Evolutionary conservation across 2,888 invertebrate genomes (phyloP).

Genomic region (Linhomoeus sp.): DNA sequence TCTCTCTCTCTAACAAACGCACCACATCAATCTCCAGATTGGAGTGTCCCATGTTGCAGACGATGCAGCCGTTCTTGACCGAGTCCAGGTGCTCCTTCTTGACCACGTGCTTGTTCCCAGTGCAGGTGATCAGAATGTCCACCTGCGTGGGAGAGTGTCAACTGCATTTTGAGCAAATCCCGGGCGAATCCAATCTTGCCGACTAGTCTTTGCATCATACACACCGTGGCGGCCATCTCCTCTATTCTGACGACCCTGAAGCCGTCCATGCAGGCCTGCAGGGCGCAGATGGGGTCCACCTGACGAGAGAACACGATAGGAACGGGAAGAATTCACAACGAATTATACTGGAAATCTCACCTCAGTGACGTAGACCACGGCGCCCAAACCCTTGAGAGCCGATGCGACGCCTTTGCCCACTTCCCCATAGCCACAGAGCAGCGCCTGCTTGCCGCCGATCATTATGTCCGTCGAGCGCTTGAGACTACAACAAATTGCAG

Average conservation of each 20-base stretch:
- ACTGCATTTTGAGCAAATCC: too few species aligned
- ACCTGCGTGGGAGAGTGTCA: conserved; percentile 37
- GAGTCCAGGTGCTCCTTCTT: conserved; percentile 84
- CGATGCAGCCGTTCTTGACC: conserved; percentile 82
- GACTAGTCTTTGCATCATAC: too few species aligned
- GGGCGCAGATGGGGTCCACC: conserved; percentile 89
- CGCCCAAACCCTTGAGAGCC: conserved; percentile 42
- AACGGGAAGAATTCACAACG: too few species aligned
- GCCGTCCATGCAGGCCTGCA: conserved; percentile 95
- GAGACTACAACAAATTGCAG: conserved; percentile 34
- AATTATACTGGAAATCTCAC: too few species aligned
- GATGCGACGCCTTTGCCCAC: conserved; percentile 8
- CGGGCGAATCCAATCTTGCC: neutral
- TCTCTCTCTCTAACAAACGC: too few species aligned
- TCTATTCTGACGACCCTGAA: conserved; percentile 80
- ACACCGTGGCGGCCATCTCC: conserved; percentile 53
- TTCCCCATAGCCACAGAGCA: conserved; percentile 88
- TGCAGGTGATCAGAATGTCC: conserved; percentile 90
- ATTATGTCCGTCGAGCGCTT: conserved; percentile 82
- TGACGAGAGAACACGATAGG: too few species aligned
- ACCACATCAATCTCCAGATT: conserved; percentile 88
- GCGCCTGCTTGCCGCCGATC: conserved; percentile 91
- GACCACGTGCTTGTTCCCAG: conserved; percentile 58
- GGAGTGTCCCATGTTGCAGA: conserved; percentile 93
- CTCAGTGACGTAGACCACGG: conserved; percentile 62